Evolutionary conservation across 2,113 vertebrate species (phyloP), one percentile per base, ranked within the genome.

Genomic region (Anthoscopus minutus): DNA sequence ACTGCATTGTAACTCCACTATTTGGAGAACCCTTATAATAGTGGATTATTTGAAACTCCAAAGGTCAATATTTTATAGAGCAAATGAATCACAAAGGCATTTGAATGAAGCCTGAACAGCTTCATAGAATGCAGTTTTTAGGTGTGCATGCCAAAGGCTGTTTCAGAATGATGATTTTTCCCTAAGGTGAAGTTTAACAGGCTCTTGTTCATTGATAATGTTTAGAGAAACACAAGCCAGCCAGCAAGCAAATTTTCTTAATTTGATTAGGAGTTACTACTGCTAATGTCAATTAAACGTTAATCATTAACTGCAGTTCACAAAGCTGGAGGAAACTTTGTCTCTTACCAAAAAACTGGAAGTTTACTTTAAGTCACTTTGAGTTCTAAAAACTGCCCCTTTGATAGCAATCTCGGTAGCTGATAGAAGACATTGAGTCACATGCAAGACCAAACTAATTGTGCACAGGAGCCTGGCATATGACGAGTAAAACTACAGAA

Each of bases 71-170:
- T 57, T 62, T 87, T 57, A 33, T 66, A 40, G 24, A 61, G 51
- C 20, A 66, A 61, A 37, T 16, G 3, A 89, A 48, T 56, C 22
- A 3, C 7, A 51, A 61, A 54, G 13, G 6, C 22, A 9, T 64
- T 56, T 0, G 2, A 44, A 7, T 18, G 16, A 30, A 25, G 40
- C 22, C 28, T 31, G 31, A 35, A 79, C 0, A 0, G 27, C 7
- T 5, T 16, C 4, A 10, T 0, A 47, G 42, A 35, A 15, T 16
- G 14, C 25, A 14, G 35, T 78, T 38, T 81, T 30, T 15, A 17
- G 12, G 13, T 60, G 14, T 30, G 0, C 6, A 7, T 21, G 11
- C 9, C 7, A 8, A 6, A n/a, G 42, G 28, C 5, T 22, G 9
- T 22, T 57, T 35, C 30, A 7, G 16, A 73, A 18, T 47, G 12